phyloP scores from a whole-genome alignment of 1,140 invertebrate genomes.

The Cotesia typhae region DNA sequence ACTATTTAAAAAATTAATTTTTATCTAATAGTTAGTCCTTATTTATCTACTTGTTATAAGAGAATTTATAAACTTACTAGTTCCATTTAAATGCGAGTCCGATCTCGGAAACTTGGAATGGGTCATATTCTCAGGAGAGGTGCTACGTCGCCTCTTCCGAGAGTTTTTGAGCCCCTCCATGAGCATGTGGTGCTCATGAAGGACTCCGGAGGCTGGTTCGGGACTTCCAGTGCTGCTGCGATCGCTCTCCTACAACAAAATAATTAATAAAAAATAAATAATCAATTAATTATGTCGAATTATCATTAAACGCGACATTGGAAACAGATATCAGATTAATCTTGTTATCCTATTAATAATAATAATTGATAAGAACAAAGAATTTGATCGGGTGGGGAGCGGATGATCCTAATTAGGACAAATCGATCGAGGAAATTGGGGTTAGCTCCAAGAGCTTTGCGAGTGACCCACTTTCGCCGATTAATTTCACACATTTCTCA shows the following conservation, averaged over 20 bases:
- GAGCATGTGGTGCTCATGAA: slow-evolving; percentile 64
- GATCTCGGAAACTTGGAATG: slow-evolving; percentile 60
- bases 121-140: slow-evolving; percentile 61
- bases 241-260: slow-evolving; percentile 73
- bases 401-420: slow-evolving; percentile 61
- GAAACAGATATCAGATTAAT: no score
- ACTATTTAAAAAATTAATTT: slow-evolving; percentile 63
- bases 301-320: background rate
- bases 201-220: slow-evolving; percentile 65
- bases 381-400: background rate
- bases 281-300: background rate
- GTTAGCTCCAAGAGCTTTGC: slow-evolving; percentile 4
- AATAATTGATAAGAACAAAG: slow-evolving; percentile 4
- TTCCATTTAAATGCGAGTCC: slow-evolving; percentile 73
- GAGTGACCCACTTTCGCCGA: background rate
- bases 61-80: slow-evolving; percentile 71
- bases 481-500: no score
- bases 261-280: background rate
- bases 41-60: no score
- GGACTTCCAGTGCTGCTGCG: slow-evolving; percentile 75
- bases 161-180: slow-evolving; percentile 60
- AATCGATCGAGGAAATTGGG: slow-evolving; percentile 50
- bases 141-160: slow-evolving; percentile 56
- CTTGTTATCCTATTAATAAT: background rate
- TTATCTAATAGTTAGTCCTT: no score